Percentiles rank a stretch among this genome's conserved stretches.
Conservation (phyloP, 1,140 invertebrate species). For the Nymphalis io region DNA sequence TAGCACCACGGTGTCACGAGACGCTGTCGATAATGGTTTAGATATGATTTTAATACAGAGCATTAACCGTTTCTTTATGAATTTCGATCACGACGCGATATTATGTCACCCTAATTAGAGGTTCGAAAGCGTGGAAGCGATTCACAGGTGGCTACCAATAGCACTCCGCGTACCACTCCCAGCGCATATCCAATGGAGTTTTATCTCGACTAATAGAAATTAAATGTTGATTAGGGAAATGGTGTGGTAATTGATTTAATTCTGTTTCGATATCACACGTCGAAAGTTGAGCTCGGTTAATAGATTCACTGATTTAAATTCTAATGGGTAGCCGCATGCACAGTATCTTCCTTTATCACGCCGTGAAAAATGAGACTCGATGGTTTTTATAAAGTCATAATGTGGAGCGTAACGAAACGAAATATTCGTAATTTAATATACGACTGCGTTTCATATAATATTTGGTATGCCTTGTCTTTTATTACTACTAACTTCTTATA, state of each 20-base stretch:
- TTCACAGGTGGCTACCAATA: constrained; percentile 32
- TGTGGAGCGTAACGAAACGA: constrained; percentile 62
- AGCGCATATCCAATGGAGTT: constrained; percentile 32
- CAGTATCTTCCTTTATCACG: constrained; percentile 57
- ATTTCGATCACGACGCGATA: constrained; percentile 35
- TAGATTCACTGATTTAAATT: constrained; percentile 59
- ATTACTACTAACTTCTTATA: neutral
- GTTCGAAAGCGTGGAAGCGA: constrained; percentile 25
- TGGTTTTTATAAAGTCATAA: constrained; percentile 71
- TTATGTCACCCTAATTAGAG: constrained; percentile 33
- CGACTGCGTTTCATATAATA: constrained; percentile 12
- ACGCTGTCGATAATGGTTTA: constrained; percentile 27
- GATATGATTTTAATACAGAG: constrained; percentile 33
- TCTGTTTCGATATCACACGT: constrained; percentile 38
- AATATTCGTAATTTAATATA: constrained; percentile 11
- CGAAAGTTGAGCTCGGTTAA: constrained; percentile 47
- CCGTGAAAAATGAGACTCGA: constrained; percentile 55
- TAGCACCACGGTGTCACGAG: constrained; percentile 25
- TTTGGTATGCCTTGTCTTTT: neutral
- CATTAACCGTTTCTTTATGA: constrained; percentile 33
- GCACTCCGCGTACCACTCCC: constrained; percentile 18
- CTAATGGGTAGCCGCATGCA: constrained; percentile 46
- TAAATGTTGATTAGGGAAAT: constrained; percentile 42
- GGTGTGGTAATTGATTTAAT: constrained; percentile 47
- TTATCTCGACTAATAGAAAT: constrained; percentile 46